These are phyloP conservation scores for Elephas maximus DNA, from an alignment of 2,113 vertebrate species.

Conservation along the genomic window DNA sequence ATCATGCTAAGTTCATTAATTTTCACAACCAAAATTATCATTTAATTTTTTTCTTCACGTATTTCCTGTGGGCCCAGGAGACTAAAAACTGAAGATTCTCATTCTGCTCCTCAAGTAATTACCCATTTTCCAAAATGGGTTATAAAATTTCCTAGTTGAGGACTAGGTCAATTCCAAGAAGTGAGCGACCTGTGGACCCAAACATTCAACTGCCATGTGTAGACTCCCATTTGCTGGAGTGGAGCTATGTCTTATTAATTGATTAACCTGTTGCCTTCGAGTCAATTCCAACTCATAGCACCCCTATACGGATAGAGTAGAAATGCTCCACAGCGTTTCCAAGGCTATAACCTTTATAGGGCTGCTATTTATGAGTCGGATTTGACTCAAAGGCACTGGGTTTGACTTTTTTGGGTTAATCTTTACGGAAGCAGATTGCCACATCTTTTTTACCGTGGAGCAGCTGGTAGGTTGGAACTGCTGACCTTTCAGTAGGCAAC, in stretches of 20 bases:
- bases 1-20: neutral
- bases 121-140: neutral
- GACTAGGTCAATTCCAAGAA: neutral
- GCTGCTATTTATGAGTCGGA: too few relatives aligned
- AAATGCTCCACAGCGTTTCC: neutral
- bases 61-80: neutral
- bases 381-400: neutral
- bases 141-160: neutral
- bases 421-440: too few relatives aligned
- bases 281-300: neutral
- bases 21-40: slow-evolving; percentile 16
- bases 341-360: neutral
- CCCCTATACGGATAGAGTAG: neutral
- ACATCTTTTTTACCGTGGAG: too few relatives aligned
- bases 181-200: neutral
- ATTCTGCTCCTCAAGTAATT: neutral
- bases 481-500: too few relatives aligned
- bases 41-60: neutral
- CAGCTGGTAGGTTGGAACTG: too few relatives aligned
- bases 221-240: neutral
- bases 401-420: neutral
- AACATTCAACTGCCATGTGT: neutral
- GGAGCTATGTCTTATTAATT: neutral
- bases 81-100: neutral
- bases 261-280: neutral